Evolutionary conservation across 2,888 invertebrate species (phyloP).

Genomic region (Halictus quadricinctus): DNA sequence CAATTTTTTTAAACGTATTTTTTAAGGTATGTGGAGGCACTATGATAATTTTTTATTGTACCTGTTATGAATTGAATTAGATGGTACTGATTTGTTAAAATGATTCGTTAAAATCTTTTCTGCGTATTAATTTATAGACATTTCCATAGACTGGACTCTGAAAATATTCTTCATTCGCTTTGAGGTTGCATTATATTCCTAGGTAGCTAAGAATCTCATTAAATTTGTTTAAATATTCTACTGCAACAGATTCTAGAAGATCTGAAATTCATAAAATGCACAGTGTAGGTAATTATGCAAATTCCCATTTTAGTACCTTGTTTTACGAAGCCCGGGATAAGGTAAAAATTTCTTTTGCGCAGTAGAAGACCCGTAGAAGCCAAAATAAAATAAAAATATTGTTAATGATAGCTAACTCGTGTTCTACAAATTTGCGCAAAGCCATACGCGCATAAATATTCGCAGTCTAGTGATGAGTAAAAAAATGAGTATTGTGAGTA

Average conservation of each 20-base stretch:
- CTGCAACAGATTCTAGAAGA: constrained; percentile 1
- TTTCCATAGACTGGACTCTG: background rate
- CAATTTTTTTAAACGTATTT: too few relatives aligned
- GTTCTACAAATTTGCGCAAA: too few relatives aligned
- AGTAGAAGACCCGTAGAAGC: background rate
- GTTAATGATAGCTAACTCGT: background rate
- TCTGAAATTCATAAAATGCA: background rate
- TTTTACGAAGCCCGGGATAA: background rate
- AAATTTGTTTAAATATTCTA: background rate
- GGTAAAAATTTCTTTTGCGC: background rate
- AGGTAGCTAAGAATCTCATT: background rate
- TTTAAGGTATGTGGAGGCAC: too few relatives aligned
- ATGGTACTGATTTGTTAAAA: too few relatives aligned
- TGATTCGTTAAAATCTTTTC: too few relatives aligned
- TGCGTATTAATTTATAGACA: background rate
- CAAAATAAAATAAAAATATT: background rate
- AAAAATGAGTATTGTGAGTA: too few relatives aligned
- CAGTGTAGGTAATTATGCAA: constrained; percentile 1
- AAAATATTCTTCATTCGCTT: background rate
- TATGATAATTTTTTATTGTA: too few relatives aligned
- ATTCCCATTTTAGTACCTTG: background rate
- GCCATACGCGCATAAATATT: background rate
- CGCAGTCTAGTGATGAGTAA: background rate
- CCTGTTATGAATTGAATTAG: too few relatives aligned
- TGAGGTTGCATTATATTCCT: background rate